phyloP scores from a whole-genome alignment of 2,113 vertebrate species.

The Etheostoma spectabile region DNA sequence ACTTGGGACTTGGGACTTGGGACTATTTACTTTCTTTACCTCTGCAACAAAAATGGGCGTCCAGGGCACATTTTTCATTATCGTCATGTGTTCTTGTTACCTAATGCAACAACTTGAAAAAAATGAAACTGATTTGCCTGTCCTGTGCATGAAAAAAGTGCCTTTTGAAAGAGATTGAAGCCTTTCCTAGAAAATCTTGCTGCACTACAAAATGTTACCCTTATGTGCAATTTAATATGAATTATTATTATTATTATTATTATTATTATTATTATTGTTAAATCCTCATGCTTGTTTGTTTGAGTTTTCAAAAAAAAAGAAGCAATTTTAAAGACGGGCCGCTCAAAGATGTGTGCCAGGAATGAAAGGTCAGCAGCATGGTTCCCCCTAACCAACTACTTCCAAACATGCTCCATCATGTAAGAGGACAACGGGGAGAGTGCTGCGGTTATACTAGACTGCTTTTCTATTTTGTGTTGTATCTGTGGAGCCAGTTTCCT shows the following conservation, averaged over 20 bases:
- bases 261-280: slow-evolving; percentile 40
- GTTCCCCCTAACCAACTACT: slow-evolving; percentile 26
- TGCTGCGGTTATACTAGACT: slow-evolving; percentile 38
- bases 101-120: slow-evolving; percentile 32
- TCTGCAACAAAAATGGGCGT: slow-evolving; percentile 65
- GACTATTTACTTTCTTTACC: slow-evolving; percentile 54
- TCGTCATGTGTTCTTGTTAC: slow-evolving; percentile 6
- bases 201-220: slow-evolving; percentile 47
- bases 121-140: slow-evolving; percentile 22
- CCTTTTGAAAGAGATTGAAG: slow-evolving; percentile 39
- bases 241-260: slow-evolving; percentile 49
- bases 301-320: not conserved
- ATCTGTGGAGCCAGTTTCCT: slow-evolving; percentile 43
- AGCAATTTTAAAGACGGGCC: not conserved
- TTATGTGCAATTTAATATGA: slow-evolving; percentile 55
- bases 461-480: slow-evolving; percentile 38
- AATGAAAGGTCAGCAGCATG: slow-evolving; percentile 49
- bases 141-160: slow-evolving; percentile 46
- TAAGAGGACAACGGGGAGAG: slow-evolving; percentile 21
- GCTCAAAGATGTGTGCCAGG: slow-evolving; percentile 39
- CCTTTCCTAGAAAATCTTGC: not conserved
- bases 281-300: slow-evolving; percentile 16
- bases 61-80: slow-evolving; percentile 45
- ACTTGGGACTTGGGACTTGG: not conserved
- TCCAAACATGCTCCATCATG: slow-evolving; percentile 58